These are phyloP conservation scores for Eupithecia tripunctaria DNA, from an alignment of 2,888 invertebrate genomes.

Conservation along the genomic window DNA sequence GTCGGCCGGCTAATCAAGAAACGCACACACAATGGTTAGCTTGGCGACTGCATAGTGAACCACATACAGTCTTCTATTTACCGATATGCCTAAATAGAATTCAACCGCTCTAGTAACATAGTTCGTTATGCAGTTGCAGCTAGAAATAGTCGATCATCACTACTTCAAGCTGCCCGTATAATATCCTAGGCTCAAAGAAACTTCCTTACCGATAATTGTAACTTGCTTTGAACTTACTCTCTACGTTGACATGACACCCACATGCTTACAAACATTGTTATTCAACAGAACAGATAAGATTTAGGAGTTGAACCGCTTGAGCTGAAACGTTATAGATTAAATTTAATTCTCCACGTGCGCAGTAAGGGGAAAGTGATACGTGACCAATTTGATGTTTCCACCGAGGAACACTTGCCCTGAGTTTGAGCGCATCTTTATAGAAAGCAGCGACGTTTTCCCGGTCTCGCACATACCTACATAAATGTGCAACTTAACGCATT, in stretches of 20 bases:
- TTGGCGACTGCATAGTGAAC: too few relatives aligned
- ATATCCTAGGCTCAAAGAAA: too few relatives aligned
- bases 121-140: too few relatives aligned
- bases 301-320: slow-evolving; percentile 39
- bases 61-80: too few relatives aligned
- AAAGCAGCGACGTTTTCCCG: background rate
- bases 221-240: background rate
- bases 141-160: too few relatives aligned
- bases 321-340: slow-evolving; percentile 49
- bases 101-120: too few relatives aligned
- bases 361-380: slow-evolving; percentile 57
- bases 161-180: too few relatives aligned
- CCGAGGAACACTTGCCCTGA: slow-evolving; percentile 20
- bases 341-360: slow-evolving; percentile 55
- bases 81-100: too few relatives aligned
- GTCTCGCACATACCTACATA: background rate
- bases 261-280: slow-evolving; percentile 27
- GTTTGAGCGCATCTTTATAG: slow-evolving; percentile 9
- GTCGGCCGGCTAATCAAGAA: too few relatives aligned
- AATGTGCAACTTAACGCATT: background rate
- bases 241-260: background rate
- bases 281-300: slow-evolving; percentile 38
- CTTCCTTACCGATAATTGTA: background rate
- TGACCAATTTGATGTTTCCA: slow-evolving; percentile 55
- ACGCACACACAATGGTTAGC: too few relatives aligned